Percentiles rank a stretch among this genome's conserved stretches.
phyloP scores from a whole-genome alignment of 1,140 invertebrate species.

The Antheraea mylitta region DNA sequence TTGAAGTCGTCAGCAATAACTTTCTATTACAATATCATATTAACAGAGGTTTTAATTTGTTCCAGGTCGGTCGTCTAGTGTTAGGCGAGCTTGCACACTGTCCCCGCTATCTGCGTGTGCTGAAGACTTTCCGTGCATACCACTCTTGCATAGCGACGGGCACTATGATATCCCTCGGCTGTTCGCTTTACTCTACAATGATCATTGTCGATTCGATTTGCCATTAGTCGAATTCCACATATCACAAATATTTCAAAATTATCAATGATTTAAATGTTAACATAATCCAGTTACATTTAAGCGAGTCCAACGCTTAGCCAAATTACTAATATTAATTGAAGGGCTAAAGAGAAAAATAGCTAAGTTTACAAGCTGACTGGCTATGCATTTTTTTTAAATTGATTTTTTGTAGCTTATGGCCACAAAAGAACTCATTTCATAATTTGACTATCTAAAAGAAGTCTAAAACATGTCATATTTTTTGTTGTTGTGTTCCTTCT shows the following conservation, averaged over 20 bases:
- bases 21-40: no score
- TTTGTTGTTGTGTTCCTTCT: no score
- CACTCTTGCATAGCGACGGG: slow-evolving; percentile 86
- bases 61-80: slow-evolving; percentile 81
- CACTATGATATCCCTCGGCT: slow-evolving; percentile 85
- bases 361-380: no score
- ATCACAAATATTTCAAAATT: neutral
- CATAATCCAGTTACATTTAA: neutral
- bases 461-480: no score
- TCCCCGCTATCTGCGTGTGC: slow-evolving; percentile 84
- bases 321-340: neutral
- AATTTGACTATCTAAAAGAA: no score
- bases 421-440: no score
- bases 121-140: slow-evolving; percentile 83
- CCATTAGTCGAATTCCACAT: slow-evolving; percentile 31
- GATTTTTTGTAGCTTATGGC: no score
- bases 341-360: no score
- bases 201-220: slow-evolving; percentile 71
- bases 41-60: slow-evolving; percentile 17
- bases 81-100: slow-evolving; percentile 84
- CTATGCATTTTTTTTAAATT: no score
- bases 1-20: no score
- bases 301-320: neutral
- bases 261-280: neutral
- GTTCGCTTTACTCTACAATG: slow-evolving; percentile 78